phyloP scores from a whole-genome alignment of 2,888 invertebrate species.

The Leptinotarsa peninsularis region DNA sequence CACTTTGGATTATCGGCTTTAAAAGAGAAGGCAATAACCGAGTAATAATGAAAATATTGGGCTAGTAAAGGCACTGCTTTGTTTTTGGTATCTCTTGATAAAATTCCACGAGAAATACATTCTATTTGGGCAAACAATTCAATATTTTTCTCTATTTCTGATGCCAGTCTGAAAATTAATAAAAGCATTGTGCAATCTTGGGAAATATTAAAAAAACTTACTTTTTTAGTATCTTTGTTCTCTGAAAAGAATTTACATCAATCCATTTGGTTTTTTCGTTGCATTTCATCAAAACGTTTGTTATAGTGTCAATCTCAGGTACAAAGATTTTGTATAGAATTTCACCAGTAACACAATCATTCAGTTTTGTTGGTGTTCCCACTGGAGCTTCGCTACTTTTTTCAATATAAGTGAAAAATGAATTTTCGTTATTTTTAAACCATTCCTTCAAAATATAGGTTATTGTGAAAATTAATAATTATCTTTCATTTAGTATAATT shows the following conservation, averaged over 20 bases:
- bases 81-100: constrained; percentile 62
- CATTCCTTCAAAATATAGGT: constrained; percentile 53
- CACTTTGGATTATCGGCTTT: constrained; percentile 63
- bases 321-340: constrained; percentile 43
- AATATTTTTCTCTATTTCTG: constrained; percentile 67
- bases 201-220: constrained; percentile 39
- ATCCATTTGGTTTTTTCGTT: constrained; percentile 45
- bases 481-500: neutral
- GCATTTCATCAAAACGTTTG: constrained; percentile 48
- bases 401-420: constrained; percentile 49
- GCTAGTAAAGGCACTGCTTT: constrained; percentile 65
- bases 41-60: constrained; percentile 69
- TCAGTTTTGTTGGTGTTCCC: constrained; percentile 39
- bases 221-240: constrained; percentile 56
- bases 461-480: constrained; percentile 8
- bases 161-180: constrained; percentile 64
- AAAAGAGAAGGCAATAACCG: constrained; percentile 66
- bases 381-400: constrained; percentile 34
- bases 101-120: constrained; percentile 51
- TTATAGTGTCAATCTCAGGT: constrained; percentile 50
- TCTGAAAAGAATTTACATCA: constrained; percentile 45
- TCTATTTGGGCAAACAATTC: constrained; percentile 67
- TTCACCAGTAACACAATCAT: constrained; percentile 39
- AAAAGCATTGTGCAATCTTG: constrained; percentile 8
- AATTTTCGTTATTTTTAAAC: constrained; percentile 50